Base-by-base conservation (phyloP, 2,888 invertebrate genomes). In the Gymnosoma rotundatum region DNA sequence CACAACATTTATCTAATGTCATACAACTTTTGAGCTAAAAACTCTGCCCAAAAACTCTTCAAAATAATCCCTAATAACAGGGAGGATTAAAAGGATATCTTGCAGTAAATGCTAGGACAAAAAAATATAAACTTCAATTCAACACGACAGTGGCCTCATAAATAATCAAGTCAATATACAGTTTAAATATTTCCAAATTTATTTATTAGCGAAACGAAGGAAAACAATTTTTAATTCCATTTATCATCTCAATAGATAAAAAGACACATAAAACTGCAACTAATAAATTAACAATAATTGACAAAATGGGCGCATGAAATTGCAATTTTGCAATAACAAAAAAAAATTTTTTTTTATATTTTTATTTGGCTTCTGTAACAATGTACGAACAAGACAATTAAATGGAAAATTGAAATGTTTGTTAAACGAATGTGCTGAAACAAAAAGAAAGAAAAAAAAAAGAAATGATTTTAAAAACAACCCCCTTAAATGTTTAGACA, bases 1-100 rank as follows among this genome's bases (percentile, higher is more conserved):
- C 90, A 90, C 88, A 90, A 90, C 86, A 85, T 87, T 87, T 85
- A 86, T 83, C 83, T 21, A 36, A 78, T 79, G 79, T 81, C 82
- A 82, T 38, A 81, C 75, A 73, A 58, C 42, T 45, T 61, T 69
- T 69, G 52, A 21, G 18, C 50, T 45, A 36, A 12, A 50, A 72
- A 50, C 52, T 52, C 58, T 21, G 38, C 10, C 66, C 79, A 67
- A 72, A 64, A 69, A 76, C 79, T 63, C 78, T 74, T 70, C 80
- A 86, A 86, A 87, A 86, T 87, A 73, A 78, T 82, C 82, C 72
- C 86, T 87, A 85, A 83, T 86, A 70, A 86, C 82, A 85, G 87
- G 87, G 85, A 86, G 86, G 83, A 61, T 82, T 82, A 21, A 52
- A 64, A 61, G 6, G 25, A 63, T 70, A 72, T 81, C 81, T 70